Evolutionary conservation across 2,888 invertebrate genomes (phyloP), one percentile per base, ranked within the genome.

Genomic region (Meloe dianella): DNA sequence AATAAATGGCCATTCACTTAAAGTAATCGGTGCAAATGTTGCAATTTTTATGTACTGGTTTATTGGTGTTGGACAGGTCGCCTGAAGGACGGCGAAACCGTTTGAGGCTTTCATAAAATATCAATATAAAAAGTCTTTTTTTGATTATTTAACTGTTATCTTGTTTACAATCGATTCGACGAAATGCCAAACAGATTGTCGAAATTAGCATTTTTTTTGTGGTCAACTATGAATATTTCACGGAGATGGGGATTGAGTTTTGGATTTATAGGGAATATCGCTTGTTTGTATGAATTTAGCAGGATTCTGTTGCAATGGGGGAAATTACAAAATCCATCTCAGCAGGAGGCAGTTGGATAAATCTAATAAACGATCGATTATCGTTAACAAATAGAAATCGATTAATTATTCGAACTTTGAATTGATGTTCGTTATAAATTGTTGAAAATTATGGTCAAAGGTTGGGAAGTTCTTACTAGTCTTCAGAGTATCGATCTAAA

Each of bases 31-130:
- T 41, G 41, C 41, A 41, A 38, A 41, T 41, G 41, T 41, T 41
- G 41, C n/a, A 41, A 41, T 41, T 41, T 41, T 41, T 41, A 38
- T 38, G n/a, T n/a, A n/a, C n/a, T n/a, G 14, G n/a, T 41, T 41
- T 41, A 17, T 41, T 41, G 4, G 41, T 41, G 17, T n/a, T 41
- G 41, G 41, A 41, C 41, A n/a, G 41, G 41, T 41, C 41, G 41
- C 17, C n/a, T 41, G 41, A 41, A 41, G 41, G 41, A 41, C 41
- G 38, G 3, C 17, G 41, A 41, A 41, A 41, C 17, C 41, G 41
- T 17, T 17, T 17, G n/a, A 4, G 10, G 12, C 5, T 17, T 41
- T n/a, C 17, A 17, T 6, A 41, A 41, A 17, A 41, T 2, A 41
- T 7, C 41, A n/a, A 41, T 17, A 35, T 6, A 41, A n/a, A 41